phyloP scores from a whole-genome alignment of 2,797 vertebrate species.

The Gouania willdenowi region DNA sequence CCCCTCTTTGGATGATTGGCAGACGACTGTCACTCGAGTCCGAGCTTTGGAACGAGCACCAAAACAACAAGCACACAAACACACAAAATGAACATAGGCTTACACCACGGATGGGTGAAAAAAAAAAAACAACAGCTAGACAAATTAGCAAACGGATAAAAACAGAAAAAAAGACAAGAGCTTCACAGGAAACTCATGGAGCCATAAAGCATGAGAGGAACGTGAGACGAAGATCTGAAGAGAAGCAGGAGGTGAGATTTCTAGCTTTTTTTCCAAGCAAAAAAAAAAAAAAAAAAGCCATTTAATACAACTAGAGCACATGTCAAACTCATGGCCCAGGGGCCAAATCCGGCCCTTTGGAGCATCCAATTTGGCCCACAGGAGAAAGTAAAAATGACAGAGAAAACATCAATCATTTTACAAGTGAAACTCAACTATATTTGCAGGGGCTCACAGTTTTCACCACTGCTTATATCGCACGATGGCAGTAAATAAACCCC shows the following conservation, averaged over 20 bases:
- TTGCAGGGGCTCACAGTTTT: too few relatives aligned
- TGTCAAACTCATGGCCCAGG: too few relatives aligned
- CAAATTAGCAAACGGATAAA: constrained; percentile 30
- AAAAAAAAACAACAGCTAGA: too few relatives aligned
- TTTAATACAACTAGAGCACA: too few relatives aligned
- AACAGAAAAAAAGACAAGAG: constrained; percentile 20
- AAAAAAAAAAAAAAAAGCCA: too few relatives aligned
- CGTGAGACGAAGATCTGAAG: constrained; percentile 7
- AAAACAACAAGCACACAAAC: constrained; percentile 22
- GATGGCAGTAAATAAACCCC: too few relatives aligned
- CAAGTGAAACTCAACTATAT: too few relatives aligned
- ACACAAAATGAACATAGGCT: constrained; percentile 30
- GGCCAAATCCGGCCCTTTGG: too few relatives aligned
- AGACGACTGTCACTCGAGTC: constrained; percentile 88
- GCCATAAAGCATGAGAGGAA: constrained; percentile 14
- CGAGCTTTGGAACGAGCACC: constrained; percentile 72
- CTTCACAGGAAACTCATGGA: constrained; percentile 28
- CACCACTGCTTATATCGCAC: too few relatives aligned
- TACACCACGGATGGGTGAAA: constrained; percentile 16
- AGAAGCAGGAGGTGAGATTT: constrained; percentile 22
- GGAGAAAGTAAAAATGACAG: too few relatives aligned
- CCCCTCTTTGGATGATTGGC: constrained; percentile 86
- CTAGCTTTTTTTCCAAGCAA: constrained; percentile 39
- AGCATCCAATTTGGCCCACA: too few relatives aligned
- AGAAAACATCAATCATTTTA: too few relatives aligned